These are phyloP conservation scores for Picus viridis DNA, from an alignment of 2,797 vertebrate genomes.

Conservation along the genomic window DNA sequence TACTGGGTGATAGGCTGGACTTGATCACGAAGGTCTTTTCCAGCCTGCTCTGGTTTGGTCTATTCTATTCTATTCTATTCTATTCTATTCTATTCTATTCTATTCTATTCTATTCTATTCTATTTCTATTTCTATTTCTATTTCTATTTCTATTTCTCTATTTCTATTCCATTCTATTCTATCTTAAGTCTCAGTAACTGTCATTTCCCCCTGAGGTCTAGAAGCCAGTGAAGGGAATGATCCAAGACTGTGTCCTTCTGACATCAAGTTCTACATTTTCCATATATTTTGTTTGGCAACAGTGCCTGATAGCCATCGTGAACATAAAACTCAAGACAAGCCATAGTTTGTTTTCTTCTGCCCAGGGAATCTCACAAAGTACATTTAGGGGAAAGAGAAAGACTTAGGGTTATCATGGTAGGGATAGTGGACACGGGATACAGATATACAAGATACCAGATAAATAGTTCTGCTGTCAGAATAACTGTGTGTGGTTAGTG, in stretches of 20 bases:
- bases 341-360: background rate
- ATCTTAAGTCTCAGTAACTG: background rate
- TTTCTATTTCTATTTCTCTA: no score
- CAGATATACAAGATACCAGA: background rate
- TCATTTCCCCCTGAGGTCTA: conserved; percentile 14
- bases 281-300: background rate
- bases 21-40: no score
- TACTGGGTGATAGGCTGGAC: no score
- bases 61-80: no score
- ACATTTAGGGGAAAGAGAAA: background rate
- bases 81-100: no score
- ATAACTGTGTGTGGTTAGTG: background rate
- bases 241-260: background rate
- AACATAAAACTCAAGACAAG: background rate
- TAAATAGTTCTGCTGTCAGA: background rate
- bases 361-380: background rate
- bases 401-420: fast-evolving
- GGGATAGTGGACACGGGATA: background rate
- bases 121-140: no score
- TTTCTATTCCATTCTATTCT: no score
- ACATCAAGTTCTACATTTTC: background rate
- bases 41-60: no score
- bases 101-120: no score
- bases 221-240: background rate
- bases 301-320: background rate